Conservation (phyloP, 1,140 invertebrate genomes). For the Pseudoatta argentina region DNA sequence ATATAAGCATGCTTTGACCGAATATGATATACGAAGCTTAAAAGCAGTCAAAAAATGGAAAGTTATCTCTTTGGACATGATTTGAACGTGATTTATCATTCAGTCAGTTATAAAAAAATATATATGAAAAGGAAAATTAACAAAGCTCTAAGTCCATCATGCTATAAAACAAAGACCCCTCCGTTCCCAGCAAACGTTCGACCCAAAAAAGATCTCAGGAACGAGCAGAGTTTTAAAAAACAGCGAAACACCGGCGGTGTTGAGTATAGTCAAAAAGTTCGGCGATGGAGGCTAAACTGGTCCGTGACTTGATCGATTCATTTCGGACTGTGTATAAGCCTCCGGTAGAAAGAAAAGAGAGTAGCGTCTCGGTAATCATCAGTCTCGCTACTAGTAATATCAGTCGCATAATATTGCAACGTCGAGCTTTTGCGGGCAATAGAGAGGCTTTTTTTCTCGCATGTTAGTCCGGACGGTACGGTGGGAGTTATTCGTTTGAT, state of each 20-base stretch:
- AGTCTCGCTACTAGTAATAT: constrained; percentile 55
- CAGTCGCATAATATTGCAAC: constrained; percentile 38
- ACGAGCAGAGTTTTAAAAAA: constrained; percentile 37
- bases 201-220: constrained; percentile 48
- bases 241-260: not conserved
- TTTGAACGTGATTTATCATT: constrained; percentile 34
- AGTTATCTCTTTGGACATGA: constrained; percentile 27
- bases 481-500: not conserved
- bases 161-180: constrained; percentile 46
- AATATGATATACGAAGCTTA: constrained; percentile 24
- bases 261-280: not conserved
- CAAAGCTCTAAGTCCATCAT: constrained; percentile 47
- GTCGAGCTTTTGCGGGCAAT: constrained; percentile 66
- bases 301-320: constrained; percentile 36
- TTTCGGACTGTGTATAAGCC: not conserved
- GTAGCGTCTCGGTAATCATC: constrained; percentile 69
- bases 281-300: constrained; percentile 11
- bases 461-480: constrained; percentile 27
- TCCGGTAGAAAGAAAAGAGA: constrained; percentile 18
- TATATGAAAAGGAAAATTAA: constrained; percentile 16
- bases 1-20: constrained; percentile 47
- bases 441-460: constrained; percentile 63
- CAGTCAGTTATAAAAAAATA: constrained; percentile 33
- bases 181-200: constrained; percentile 58
- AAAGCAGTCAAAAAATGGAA: constrained; percentile 26